phyloP scores from a whole-genome alignment of 30 jellyfish, hydroid and myxozoan genomes.

The Aurelia sp. region DNA sequence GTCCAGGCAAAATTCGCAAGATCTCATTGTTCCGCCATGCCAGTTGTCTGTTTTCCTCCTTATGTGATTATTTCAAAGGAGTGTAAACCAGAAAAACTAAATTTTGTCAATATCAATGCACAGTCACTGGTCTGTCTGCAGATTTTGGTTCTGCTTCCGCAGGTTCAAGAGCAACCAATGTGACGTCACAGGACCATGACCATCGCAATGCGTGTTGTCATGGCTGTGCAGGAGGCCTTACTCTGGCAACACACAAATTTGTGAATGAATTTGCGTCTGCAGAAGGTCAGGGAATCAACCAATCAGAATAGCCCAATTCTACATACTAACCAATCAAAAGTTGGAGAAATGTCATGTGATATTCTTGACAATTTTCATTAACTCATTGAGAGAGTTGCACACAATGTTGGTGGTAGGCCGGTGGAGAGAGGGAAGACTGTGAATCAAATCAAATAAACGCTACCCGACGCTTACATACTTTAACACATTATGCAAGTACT shows the following conservation, averaged over 20 bases:
- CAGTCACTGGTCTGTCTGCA: no score
- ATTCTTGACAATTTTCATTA: slow-evolving; percentile 40
- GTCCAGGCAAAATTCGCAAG: no score
- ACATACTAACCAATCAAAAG: slow-evolving; percentile 26
- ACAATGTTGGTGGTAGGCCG: slow-evolving; percentile 51
- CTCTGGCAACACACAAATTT: slow-evolving; percentile 20
- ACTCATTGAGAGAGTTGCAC: slow-evolving; percentile 59
- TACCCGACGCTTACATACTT: slow-evolving; percentile 4
- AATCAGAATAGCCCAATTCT: slow-evolving; percentile 29
- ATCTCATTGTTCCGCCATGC: no score
- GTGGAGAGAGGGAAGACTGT: slow-evolving; percentile 29
- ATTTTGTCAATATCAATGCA: no score
- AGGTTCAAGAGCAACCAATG: no score
- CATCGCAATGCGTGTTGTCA: not conserved
- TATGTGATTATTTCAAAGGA: no score
- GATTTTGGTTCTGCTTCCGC: no score
- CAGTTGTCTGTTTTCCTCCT: no score
- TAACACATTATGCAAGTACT: slow-evolving; percentile 36
- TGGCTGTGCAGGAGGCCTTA: slow-evolving; percentile 31
- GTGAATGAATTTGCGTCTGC: slow-evolving; percentile 65
- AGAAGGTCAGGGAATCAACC: slow-evolving; percentile 52
- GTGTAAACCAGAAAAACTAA: no score
- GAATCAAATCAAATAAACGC: not conserved
- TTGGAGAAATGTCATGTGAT: slow-evolving; percentile 40
- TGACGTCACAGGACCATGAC: no score